Evolutionary conservation across 2,888 invertebrate species (phyloP), one percentile per base, ranked within the genome.

Genomic region (Caenorhabditis zanzibari): DNA sequence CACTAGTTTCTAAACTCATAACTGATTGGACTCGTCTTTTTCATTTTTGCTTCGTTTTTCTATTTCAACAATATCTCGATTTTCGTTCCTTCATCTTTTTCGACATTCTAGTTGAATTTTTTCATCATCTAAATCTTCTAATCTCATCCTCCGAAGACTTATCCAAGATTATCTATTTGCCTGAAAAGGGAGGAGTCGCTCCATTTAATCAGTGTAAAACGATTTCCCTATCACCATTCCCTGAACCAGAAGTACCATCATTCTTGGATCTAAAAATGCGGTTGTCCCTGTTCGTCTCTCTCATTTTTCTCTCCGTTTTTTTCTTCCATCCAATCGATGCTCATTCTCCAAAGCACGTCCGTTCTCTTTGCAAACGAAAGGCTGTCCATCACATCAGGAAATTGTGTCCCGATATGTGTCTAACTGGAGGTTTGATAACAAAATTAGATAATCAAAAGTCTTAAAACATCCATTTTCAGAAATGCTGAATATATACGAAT

Each of bases 331-430:
- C 47, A 64, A 22, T n/a, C 3, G 19, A 64, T 28, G 26, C 64
- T 64, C 64, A 64, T 44, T 64, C 64, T 7, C 10, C 44, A n/a
- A 47, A 47, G 28, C 64, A 64, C n/a, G 64, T 64, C 16, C 64
- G 64, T n/a, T 28, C 28, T 10, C 28, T 64, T 6, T 64, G 64
- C n/a, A 28, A 44, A 10, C 35, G 47, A 47, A 64, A 64, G 47
- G 64, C 64, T n/a, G 64, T 64, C 4, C 44, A 28, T n/a, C 64
- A 64, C 24, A 64, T 64, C 28, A 12, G 47, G n/a, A 47, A 47
- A 19, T 26, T 64, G 19, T 64, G 64, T 26, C 64, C 64, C 5
- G 64, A 64, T 28, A 47, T 64, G 47, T 64, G 64, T 19, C 19
- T 64, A 1, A 64, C 64, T n/a, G 64, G 64, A 47, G 64, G 64